These are phyloP conservation scores for Araneus ventricosus DNA, from an alignment of 1,140 invertebrate genomes.

Conservation along the genomic window DNA sequence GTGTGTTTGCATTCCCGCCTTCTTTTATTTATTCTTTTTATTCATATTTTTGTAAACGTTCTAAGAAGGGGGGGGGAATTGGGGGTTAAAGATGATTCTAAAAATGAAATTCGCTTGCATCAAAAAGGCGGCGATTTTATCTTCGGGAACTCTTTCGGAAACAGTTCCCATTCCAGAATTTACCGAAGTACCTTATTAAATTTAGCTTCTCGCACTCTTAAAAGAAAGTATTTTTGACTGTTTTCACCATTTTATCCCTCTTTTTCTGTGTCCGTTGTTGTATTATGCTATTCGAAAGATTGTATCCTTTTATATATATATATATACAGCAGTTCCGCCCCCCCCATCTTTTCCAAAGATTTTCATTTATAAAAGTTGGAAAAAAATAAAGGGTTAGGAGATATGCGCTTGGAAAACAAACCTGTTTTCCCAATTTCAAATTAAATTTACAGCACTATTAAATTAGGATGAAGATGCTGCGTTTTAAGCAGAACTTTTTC, in stretches of 20 bases:
- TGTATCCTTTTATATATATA: background rate
- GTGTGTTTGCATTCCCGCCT: background rate
- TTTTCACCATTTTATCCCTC: constrained; percentile 6
- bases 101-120: background rate
- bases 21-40: background rate
- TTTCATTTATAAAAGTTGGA: background rate
- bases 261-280: background rate
- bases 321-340: background rate
- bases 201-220: background rate
- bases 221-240: constrained; percentile 8
- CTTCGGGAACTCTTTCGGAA: constrained; percentile 9
- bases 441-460: background rate
- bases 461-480: background rate
- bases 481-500: background rate
- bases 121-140: constrained; percentile 4
- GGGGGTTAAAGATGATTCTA: constrained; percentile 9
- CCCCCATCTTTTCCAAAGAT: background rate
- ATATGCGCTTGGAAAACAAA: background rate
- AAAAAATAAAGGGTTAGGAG: background rate
- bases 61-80: background rate
- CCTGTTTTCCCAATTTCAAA: background rate
- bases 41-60: constrained; percentile 6
- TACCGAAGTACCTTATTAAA: constrained; percentile 34
- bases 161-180: background rate
- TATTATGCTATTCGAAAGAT: background rate